Conservation (phyloP, 1,140 invertebrate genomes). For the Pentalonia nigronervosa region DNA sequence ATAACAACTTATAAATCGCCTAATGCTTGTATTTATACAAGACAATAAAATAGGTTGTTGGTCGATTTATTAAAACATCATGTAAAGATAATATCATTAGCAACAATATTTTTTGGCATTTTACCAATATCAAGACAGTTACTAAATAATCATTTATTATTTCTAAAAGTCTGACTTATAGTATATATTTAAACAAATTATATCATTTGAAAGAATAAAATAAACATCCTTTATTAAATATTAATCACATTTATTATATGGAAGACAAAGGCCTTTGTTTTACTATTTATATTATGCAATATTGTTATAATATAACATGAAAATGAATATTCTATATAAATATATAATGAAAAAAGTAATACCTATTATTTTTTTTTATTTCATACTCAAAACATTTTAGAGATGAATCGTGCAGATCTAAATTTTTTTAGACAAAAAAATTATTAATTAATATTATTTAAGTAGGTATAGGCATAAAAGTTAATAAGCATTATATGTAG, state of each 20-base stretch:
- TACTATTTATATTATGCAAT: neutral
- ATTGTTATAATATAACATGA: neutral
- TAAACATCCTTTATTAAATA: neutral
- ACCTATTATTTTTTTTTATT: neutral
- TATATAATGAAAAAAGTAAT: neutral
- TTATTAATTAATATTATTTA: neutral
- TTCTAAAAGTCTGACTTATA: neutral
- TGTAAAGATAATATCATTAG: neutral
- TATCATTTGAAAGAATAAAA: neutral
- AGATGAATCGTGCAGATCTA: neutral
- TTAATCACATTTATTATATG: neutral
- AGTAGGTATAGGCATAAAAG: neutral
- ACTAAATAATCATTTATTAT: neutral
- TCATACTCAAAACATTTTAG: neutral
- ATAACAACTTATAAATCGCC: neutral
- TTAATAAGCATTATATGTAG: neutral
- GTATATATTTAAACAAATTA: neutral
- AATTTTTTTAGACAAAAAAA: neutral
- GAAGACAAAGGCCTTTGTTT: neutral
- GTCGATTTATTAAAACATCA: neutral
- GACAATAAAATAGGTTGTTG: constrained; percentile 19
- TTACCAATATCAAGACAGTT: constrained; percentile 15
- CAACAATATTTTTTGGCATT: constrained; percentile 14
- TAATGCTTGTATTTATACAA: neutral
- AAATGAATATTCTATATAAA: neutral